Conservation (phyloP, 1,140 invertebrate species). For the Aphidius gifuensis region DNA sequence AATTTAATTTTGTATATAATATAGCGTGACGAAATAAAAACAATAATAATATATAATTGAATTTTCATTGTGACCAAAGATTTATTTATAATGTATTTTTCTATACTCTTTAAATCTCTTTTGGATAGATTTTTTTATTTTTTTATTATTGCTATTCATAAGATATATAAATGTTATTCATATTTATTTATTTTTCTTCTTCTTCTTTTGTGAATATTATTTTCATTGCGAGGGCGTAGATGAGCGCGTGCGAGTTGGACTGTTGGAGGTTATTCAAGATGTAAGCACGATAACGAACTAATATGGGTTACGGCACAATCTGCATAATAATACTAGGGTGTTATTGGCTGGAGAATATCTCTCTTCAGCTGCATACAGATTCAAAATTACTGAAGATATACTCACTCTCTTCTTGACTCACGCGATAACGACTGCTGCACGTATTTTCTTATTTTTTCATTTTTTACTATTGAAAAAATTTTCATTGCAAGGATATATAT, state of each 20-base stretch:
- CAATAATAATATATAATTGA: constrained; percentile 26
- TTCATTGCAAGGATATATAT: too few relatives aligned
- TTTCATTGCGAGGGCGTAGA: background rate
- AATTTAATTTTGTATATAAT: constrained; percentile 4
- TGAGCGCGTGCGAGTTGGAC: constrained; percentile 5
- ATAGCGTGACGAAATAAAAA: constrained; percentile 24
- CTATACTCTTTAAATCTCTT: background rate
- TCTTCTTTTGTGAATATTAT: too few relatives aligned
- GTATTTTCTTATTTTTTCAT: background rate
- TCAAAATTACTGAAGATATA: constrained; percentile 48
- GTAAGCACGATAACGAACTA: constrained; percentile 53
- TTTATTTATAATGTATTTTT: constrained; percentile 1
- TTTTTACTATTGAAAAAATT: background rate
- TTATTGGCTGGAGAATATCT: constrained; percentile 52
- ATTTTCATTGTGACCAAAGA: constrained; percentile 19
- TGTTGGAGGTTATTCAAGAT: constrained; percentile 40
- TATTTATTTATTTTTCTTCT: too few relatives aligned
- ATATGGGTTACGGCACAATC: constrained; percentile 52
- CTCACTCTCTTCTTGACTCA: constrained; percentile 11
- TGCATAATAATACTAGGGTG: constrained; percentile 52
- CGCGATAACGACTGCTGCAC: constrained; percentile 11
- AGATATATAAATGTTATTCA: too few relatives aligned
- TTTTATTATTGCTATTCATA: too few relatives aligned
- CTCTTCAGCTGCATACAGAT: constrained; percentile 53
- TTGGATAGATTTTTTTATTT: too few relatives aligned